Evolutionary conservation across 2,113 vertebrate genomes (phyloP), one percentile per base, ranked within the genome.

Genomic region (Entomyzon cyanotis): DNA sequence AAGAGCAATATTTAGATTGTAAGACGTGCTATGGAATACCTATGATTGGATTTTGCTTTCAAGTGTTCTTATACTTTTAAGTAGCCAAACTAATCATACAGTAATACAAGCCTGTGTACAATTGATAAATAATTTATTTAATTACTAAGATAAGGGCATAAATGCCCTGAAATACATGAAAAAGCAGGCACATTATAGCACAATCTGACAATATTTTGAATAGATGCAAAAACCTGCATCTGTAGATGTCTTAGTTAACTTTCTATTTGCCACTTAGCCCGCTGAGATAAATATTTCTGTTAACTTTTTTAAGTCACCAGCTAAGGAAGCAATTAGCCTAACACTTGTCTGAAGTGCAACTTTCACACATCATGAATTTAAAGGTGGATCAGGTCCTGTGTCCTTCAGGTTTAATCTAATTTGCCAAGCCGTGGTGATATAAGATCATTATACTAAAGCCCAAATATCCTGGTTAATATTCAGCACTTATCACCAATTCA

Each of bases 1-100:
- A 98, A 98, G 98, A 98, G 98, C 98, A 98, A 98, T 98, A 98
- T 98, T 98, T 98, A 98, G 97, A 98, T 97, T 98, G 98, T 98
- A 97, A 96, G 96, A 96, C 96, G 95, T 98, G 98, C 97, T 93
- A 96, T 78, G 95, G 98, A 98, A 98, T 98, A 98, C 94, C 98
- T 98, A 97, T 97, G 97, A 96, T 84, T 69, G 97, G 94, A 98
- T 98, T 98, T 93, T 92, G 95, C 96, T 98, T 97, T 98, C 97
- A 96, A 97, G 97, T 94, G 97, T 95, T 97, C 95, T 97, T 96
- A 95, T 70, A 92, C 84, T 91, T 96, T 60, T 88, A 97, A 98
- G 97, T 95, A 97, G 95, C 94, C 92, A 60, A 92, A 95, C 95
- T 92, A 97, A 98, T 97, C 95, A 95, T 90, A 96, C 81, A 91